Percentiles rank a stretch among this genome's conserved stretches.
These are phyloP conservation scores for Cydia pomonella DNA, from an alignment of 1,140 invertebrate genomes.

Conservation along the genomic window DNA sequence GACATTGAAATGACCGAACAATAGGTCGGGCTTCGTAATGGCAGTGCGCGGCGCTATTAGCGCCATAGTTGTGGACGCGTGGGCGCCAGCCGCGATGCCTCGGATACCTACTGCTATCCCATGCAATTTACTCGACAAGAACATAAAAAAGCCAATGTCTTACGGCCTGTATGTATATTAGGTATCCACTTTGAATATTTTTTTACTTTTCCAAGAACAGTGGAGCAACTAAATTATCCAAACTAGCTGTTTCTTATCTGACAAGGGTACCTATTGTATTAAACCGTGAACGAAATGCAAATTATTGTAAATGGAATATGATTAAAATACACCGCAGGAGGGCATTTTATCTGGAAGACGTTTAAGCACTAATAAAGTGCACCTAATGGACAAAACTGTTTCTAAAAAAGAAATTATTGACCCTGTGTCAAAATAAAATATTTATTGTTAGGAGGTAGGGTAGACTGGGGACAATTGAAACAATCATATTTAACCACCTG, in stretches of 20 bases:
- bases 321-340: constrained; percentile 7
- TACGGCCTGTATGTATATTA: constrained; percentile 21
- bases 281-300: constrained; percentile 9
- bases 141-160: constrained; percentile 28
- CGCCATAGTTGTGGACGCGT: constrained; percentile 15
- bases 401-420: too few species aligned
- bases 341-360: not conserved
- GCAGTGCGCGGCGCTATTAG: constrained; percentile 11
- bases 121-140: constrained; percentile 55
- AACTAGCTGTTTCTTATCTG: constrained; percentile 29
- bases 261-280: constrained; percentile 2
- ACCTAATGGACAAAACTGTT: too few species aligned
- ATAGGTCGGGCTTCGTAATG: constrained; percentile 16
- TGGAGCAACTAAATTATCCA: constrained; percentile 23
- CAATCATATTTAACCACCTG: too few species aligned
- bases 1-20: constrained; percentile 33
- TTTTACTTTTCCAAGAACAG: constrained; percentile 21
- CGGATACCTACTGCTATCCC: constrained; percentile 38
- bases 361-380: not conserved
- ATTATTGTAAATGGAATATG: constrained; percentile 16
- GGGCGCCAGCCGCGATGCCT: constrained; percentile 13
- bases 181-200: constrained; percentile 3
- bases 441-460: too few species aligned
- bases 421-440: too few species aligned
- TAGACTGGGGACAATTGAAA: too few species aligned